Base-by-base conservation (phyloP, 2,797 vertebrate species). In the Yasuhikotakia modesta region DNA sequence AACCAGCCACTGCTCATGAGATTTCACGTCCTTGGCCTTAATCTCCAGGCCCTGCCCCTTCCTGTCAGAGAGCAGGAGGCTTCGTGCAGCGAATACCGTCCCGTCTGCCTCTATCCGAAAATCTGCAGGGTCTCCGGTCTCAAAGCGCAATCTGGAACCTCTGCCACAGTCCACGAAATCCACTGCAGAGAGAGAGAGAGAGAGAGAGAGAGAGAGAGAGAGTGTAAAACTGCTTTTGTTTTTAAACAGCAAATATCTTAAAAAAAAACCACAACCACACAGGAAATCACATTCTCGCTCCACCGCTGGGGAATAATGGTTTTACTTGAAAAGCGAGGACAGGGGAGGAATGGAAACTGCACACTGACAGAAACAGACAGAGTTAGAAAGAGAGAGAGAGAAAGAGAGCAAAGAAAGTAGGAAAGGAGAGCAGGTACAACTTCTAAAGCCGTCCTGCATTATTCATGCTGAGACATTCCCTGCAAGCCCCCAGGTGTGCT, bases 51-150 rank as follows among this genome's bases (percentile, higher is more conserved):
- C 21, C 5, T 52, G 50, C 0, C 90, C 88, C 22, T 87, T 89
- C 52, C 90, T 91, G 0, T 87, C 86, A 10, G 87, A 84, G 57
- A 95, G 89, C 0, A 87, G 92, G 70, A 97, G 92, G 73, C 87
- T 87, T 85, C 87, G 85, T 65, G 89, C 87, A 1, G 94, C 90
- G 10, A 92, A 95, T 45, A 98, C 89, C 8, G 91, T 90, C 16
- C 96, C 97, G 0, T 95, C 94, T 17, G 92, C 91, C 48, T 88
- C 92, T 79, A 97, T 94, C 84, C 91, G 86, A 85, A 98, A 97
- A 73, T 94, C 92, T 5, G 89, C 89, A 0, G 93, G 90, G 60
- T 94, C 91, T 0, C 91, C 93, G 68, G 92, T 94, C 84, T 94
- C 91, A 53, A 96, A 94, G 76, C 83, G 89, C 76, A 96, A 88